phyloP scores from a whole-genome alignment of 2,888 invertebrate species.

The Hypomecis atomaria region DNA sequence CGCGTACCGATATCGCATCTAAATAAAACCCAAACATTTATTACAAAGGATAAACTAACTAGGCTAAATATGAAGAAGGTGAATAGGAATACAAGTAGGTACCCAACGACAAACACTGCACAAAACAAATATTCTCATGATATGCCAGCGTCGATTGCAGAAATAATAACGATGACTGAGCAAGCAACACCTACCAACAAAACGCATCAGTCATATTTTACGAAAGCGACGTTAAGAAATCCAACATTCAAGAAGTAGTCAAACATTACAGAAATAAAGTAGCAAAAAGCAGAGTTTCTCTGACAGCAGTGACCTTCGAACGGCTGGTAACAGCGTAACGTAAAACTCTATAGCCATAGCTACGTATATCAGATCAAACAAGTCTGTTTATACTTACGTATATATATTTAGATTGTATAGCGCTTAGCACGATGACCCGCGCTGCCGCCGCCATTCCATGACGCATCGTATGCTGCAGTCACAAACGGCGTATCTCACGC shows the following conservation, averaged over 20 bases:
- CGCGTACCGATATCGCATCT: no score
- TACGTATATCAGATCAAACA: constrained; percentile 64
- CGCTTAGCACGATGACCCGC: constrained; percentile 78
- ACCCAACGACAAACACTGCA: neutral
- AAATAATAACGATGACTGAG: constrained; percentile 1
- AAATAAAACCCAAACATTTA: no score
- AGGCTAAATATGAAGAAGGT: no score
- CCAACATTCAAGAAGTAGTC: constrained; percentile 30
- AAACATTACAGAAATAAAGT: constrained; percentile 41
- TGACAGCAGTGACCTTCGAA: constrained; percentile 74
- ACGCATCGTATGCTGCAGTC: constrained; percentile 61
- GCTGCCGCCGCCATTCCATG: constrained; percentile 68
- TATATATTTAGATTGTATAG: constrained; percentile 48
- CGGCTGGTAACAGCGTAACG: constrained; percentile 76
- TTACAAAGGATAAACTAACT: no score
- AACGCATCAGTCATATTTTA: constrained; percentile 23
- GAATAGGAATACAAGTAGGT: neutral
- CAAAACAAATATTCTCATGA: neutral
- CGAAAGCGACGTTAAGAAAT: constrained; percentile 29
- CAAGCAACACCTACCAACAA: constrained; percentile 1
- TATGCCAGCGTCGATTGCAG: neutral
- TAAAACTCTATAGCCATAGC: constrained; percentile 58
- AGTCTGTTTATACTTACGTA: constrained; percentile 55
- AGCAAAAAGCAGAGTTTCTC: constrained; percentile 44
- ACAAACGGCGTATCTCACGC: constrained; percentile 56